These are phyloP conservation scores for Epinotia ramella DNA, from an alignment of 2,888 invertebrate genomes.

Conservation along the genomic window DNA sequence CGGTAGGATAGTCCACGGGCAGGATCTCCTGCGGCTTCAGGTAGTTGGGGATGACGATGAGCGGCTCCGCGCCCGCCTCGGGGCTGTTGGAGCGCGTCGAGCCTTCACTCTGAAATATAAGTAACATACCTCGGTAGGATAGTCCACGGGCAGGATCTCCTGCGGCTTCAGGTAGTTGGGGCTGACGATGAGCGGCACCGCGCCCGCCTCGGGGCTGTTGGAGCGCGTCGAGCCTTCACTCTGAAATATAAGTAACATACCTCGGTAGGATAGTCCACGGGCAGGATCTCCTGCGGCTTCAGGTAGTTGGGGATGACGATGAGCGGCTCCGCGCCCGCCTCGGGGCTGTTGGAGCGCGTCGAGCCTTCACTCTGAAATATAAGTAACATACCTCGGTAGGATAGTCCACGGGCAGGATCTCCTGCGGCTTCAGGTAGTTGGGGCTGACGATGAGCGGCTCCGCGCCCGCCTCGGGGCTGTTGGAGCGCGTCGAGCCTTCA, in stretches of 20 bases:
- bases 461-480: constrained; percentile 52
- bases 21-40: constrained; percentile 51
- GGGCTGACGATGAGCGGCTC: constrained; percentile 69
- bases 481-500: constrained; percentile 50
- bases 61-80: constrained; percentile 55
- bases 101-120: too few relatives aligned
- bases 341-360: constrained; percentile 55
- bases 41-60: constrained; percentile 68
- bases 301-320: constrained; percentile 68
- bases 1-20: constrained; percentile 46
- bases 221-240: constrained; percentile 50
- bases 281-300: constrained; percentile 48
- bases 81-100: constrained; percentile 53
- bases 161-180: constrained; percentile 59
- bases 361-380: too few relatives aligned
- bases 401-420: constrained; percentile 47
- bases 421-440: constrained; percentile 55
- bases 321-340: constrained; percentile 56
- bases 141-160: constrained; percentile 46
- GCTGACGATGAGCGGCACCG: constrained; percentile 66
- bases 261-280: constrained; percentile 47
- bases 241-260: too few relatives aligned
- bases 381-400: constrained; percentile 48
- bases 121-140: constrained; percentile 48
- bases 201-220: constrained; percentile 53